Percentiles rank a stretch among this genome's conserved stretches.
phyloP scores from a whole-genome alignment of 2,888 invertebrate species.

The Brachylomia viminalis region DNA sequence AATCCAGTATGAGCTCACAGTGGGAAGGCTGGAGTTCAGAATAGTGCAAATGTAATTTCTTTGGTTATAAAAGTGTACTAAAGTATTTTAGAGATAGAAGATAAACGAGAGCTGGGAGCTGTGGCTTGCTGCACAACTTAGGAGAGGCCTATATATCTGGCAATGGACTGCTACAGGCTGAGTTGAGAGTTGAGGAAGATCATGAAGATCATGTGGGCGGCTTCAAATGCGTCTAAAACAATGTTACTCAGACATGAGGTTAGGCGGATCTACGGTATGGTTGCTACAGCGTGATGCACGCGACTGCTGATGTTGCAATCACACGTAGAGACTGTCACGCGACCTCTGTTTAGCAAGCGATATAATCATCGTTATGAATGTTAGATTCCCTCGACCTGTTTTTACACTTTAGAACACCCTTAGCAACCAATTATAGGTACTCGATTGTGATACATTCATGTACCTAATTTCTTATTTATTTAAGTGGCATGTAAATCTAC shows the following conservation, averaged over 20 bases:
- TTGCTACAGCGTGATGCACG: constrained; percentile 82
- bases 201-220: not conserved
- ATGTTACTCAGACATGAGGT: constrained; percentile 74
- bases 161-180: not conserved
- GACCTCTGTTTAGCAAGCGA: constrained; percentile 71
- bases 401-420: constrained; percentile 26
- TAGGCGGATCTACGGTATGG: constrained; percentile 81
- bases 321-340: constrained; percentile 79
- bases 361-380: constrained; percentile 67
- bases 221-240: constrained; percentile 40
- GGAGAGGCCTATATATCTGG: not conserved
- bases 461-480: not conserved
- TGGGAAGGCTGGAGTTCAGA: constrained; percentile 5
- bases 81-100: not conserved
- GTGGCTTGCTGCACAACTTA: not conserved
- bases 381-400: constrained; percentile 61
- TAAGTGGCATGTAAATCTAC: not conserved
- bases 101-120: not conserved
- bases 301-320: constrained; percentile 78
- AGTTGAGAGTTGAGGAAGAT: not conserved
- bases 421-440: not conserved
- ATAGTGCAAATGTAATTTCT: not conserved
- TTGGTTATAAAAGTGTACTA: too few relatives aligned
- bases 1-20: not conserved
- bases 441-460: too few relatives aligned